Conservation (phyloP, 2,113 vertebrate genomes). For the Antennarius striatus region DNA sequence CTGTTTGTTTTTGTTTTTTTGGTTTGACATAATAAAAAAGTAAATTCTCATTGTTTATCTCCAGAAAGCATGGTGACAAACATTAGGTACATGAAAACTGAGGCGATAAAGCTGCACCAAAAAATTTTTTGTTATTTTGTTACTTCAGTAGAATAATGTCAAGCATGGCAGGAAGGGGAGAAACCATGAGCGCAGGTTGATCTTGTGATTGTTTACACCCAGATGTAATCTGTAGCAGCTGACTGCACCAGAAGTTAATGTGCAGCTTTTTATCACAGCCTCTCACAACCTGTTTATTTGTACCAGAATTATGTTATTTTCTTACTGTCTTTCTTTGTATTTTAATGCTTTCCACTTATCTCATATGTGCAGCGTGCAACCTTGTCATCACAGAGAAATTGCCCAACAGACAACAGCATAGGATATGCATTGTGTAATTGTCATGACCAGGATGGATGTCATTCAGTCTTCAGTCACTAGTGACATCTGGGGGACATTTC, state of each 20-base stretch:
- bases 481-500: conserved; percentile 1
- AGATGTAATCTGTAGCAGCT: neutral
- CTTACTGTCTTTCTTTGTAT: no score
- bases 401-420: neutral
- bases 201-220: neutral
- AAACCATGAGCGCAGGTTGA: neutral
- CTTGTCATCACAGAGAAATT: no score
- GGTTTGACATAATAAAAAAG: neutral
- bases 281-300: neutral
- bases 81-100: no score
- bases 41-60: no score
- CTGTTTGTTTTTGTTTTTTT: neutral
- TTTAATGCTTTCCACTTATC: no score
- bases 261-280: no score
- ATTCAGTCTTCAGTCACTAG: conserved; percentile 9
- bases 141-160: neutral
- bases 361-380: no score
- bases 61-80: no score
- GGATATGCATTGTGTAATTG: neutral
- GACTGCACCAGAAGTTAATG: no score
- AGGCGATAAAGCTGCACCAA: no score
- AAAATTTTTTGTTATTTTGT: no score
- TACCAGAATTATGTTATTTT: no score
- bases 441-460: neutral
- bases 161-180: neutral